Evolutionary conservation across 2,888 invertebrate genomes (phyloP).

Genomic region (Mythimna vitellina): DNA sequence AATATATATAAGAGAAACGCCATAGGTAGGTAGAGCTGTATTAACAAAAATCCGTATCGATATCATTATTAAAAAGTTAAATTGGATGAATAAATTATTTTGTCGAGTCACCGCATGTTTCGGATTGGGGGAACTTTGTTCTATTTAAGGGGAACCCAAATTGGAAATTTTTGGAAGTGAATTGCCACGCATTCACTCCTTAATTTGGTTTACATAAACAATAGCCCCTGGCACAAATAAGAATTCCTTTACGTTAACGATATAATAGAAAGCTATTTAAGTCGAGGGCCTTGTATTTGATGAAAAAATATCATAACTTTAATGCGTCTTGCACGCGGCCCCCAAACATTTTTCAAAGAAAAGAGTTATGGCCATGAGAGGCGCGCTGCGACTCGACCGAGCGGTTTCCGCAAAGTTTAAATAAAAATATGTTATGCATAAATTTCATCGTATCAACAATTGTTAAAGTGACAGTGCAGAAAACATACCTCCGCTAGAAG

Average conservation of each 20-base stretch:
- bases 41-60: constrained; percentile 26
- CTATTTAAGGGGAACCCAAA: constrained; percentile 34
- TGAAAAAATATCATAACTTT: constrained; percentile 22
- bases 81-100: constrained; percentile 64
- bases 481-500: background rate
- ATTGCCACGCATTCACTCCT: constrained; percentile 59
- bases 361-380: constrained; percentile 1
- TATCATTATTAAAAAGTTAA: constrained; percentile 57
- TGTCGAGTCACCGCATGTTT: constrained; percentile 47
- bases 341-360: constrained; percentile 14
- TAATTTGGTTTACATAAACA: constrained; percentile 60
- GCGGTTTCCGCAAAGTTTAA: background rate
- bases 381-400: background rate
- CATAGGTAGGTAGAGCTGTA: background rate
- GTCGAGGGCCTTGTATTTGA: constrained; percentile 13
- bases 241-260: constrained; percentile 32
- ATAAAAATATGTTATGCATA: background rate
- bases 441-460: background rate
- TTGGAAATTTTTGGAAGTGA: constrained; percentile 50
- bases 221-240: constrained; percentile 51
- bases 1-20: background rate
- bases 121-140: constrained; percentile 34
- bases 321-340: constrained; percentile 20
- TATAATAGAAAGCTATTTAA: constrained; percentile 41
- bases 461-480: background rate